These are phyloP conservation scores for Herpetotheres cachinnans DNA, from an alignment of 2,113 vertebrate genomes.

Conservation along the genomic window DNA sequence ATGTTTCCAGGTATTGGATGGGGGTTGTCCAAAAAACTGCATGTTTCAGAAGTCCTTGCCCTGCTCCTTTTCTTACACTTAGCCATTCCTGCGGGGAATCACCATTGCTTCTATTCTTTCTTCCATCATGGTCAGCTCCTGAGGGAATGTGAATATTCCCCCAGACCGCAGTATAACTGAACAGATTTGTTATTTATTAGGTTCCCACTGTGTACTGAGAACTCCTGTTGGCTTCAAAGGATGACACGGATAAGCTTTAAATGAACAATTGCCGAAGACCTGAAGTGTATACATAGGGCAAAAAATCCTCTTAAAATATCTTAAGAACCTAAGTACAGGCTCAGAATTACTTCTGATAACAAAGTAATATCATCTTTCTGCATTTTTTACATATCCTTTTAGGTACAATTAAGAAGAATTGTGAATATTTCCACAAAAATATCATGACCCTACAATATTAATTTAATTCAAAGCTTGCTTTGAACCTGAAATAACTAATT, in stretches of 20 bases:
- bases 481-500: not conserved
- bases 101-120: not conserved
- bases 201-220: not conserved
- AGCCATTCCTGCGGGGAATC: not conserved
- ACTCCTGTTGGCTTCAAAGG: not conserved
- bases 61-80: not conserved
- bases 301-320: not conserved
- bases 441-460: not conserved
- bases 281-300: not conserved
- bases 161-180: not conserved
- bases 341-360: not conserved
- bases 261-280: not conserved
- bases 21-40: not conserved
- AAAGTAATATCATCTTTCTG: not conserved
- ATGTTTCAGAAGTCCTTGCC: not conserved
- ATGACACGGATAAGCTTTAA: not conserved
- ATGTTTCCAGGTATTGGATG: not conserved
- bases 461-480: not conserved
- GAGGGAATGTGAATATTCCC: not conserved
- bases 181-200: not conserved
- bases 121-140: not conserved
- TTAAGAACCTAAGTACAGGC: not conserved
- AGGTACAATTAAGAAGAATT: not conserved
- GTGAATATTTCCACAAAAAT: not conserved
- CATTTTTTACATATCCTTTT: not conserved